phyloP scores from a whole-genome alignment of 2,113 vertebrate genomes.

The Erpornis zantholeuca region DNA sequence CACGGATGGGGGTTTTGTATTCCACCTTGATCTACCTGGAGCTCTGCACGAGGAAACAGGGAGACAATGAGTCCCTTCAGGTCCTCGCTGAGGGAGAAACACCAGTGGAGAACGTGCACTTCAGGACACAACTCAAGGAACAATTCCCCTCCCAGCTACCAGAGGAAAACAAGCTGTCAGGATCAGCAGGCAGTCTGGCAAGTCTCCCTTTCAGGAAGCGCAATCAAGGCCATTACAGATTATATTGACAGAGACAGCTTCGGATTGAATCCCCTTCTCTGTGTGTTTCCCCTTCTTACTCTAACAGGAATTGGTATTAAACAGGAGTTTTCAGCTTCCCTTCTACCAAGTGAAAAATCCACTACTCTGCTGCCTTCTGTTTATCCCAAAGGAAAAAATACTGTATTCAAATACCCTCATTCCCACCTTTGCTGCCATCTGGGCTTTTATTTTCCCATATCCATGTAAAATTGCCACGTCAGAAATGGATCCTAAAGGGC shows the following conservation, averaged over 20 bases:
- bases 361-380: not conserved
- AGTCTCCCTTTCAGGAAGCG: not conserved
- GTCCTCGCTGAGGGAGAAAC: not conserved
- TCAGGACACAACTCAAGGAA: not conserved
- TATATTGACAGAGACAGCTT: not conserved
- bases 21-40: not conserved
- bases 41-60: not conserved
- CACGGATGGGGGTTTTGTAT: not conserved
- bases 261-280: not conserved
- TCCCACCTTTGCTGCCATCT: not conserved
- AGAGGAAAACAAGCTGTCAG: not conserved
- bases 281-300: not conserved
- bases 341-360: not conserved
- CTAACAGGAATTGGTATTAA: not conserved
- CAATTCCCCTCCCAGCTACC: not conserved
- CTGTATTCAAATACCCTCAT: not conserved
- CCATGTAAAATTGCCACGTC: fast-evolving
- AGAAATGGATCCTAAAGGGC: not conserved
- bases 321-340: not conserved
- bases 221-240: not conserved
- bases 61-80: not conserved
- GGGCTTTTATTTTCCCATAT: not conserved
- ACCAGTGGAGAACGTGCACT: not conserved
- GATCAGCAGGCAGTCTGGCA: not conserved
- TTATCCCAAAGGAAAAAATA: not conserved